Evolutionary conservation across 2,888 invertebrate genomes (phyloP), one percentile per base, ranked within the genome.

Genomic region (Noctua fimbriata): DNA sequence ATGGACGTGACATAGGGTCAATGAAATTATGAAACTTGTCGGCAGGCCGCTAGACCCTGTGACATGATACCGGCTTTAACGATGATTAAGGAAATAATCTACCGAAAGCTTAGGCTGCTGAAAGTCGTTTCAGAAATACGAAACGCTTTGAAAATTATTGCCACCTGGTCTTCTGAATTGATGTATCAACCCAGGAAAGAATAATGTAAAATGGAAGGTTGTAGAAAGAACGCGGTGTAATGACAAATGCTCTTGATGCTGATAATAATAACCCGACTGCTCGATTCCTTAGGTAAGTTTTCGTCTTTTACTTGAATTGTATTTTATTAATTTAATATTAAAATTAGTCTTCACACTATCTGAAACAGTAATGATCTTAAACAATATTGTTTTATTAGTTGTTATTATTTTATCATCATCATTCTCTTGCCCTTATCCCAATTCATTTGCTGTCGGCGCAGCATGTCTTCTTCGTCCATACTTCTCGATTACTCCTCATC

Each of bases 331-430:
- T 76, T 65, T 5, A 18, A 10, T 32, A 49, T 28, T 28, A 14
- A 77, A 47, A 60, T 36, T 60, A 60, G 3, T 32, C 7, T 28
- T 28, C 63, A 47, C 4, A 24, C 24, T 47, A 36, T 36, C 16
- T 32, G n/a, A 32, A 28, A 67, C 52, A 16, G 7, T 14, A 60
- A 47, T 36, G 32, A 36, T 36, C 1, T n/a, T 28, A 81, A 70
- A 70, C n/a, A 67, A 69, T 52, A 28, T 52, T 80, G 44, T 81
- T 67, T 21, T 49, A 2, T 36, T 75, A 85, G 67, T 24, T 83
- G 71, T 41, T 55, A 1, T 44, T 32, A 70, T 63, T 36, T 36
- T 3, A 36, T 1, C 32, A 36, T 36, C 32, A 36, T 36, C 32
- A 36, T 36, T 36, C 32, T 36, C 32, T 32, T 32, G 32, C 32